Evolutionary conservation across 1,140 invertebrate species (phyloP).

Genomic region (Drosophila burlai): DNA sequence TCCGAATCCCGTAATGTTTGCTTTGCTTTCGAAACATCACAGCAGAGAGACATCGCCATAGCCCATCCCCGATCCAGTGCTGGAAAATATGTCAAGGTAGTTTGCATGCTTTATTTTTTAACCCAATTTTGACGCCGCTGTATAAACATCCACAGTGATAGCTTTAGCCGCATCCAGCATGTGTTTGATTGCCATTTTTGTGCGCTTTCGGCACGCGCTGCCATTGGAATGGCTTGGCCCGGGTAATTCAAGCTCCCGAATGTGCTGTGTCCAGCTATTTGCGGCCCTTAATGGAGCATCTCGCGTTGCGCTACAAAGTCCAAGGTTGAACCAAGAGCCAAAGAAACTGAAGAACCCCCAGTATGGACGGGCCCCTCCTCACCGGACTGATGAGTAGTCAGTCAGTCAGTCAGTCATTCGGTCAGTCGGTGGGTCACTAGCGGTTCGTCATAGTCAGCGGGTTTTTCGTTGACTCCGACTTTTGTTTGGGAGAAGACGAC

Average conservation of each 20-base stretch:
- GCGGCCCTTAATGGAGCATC: conserved; percentile 64
- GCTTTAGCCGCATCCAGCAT: conserved; percentile 2
- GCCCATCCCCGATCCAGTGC: conserved; percentile 6
- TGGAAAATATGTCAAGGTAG: conserved; percentile 74
- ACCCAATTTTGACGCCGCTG: conserved; percentile 64
- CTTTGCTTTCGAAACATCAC: conserved; percentile 47
- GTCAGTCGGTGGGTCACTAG: not conserved
- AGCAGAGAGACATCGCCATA: not conserved
- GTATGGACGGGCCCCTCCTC: conserved; percentile 1
- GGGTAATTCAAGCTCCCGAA: conserved; percentile 34
- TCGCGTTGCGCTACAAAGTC: conserved; percentile 63
- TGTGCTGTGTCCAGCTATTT: conserved; percentile 28
- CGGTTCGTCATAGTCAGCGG: not conserved
- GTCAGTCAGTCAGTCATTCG: not conserved
- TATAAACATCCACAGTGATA: conserved; percentile 12
- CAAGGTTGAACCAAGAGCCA: conserved; percentile 58
- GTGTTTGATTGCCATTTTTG: conserved; percentile 29
- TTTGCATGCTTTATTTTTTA: conserved; percentile 80
- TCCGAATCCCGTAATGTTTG: conserved; percentile 9
- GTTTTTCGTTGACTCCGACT: not conserved
- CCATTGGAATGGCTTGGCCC: conserved; percentile 19
- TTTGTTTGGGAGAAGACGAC: conserved; percentile 2
- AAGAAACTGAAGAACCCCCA: not conserved
- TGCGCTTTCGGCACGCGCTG: conserved; percentile 21
- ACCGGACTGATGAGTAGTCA: not conserved